Conservation (phyloP, 2,113 vertebrate species). For the Ondatra zibethicus region DNA sequence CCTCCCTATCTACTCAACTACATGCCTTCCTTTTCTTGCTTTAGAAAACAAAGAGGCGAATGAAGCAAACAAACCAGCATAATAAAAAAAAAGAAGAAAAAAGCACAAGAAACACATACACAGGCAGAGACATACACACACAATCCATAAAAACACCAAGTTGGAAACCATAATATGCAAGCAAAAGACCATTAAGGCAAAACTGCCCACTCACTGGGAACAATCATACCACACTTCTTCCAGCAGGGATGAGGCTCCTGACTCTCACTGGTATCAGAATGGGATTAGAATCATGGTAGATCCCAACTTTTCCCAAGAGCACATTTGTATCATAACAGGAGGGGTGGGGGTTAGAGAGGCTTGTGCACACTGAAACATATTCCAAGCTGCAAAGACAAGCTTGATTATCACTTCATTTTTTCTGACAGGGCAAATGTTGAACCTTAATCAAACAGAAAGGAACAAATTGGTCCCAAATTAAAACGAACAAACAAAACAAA, state of each 20-base stretch:
- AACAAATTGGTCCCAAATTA: slow-evolving; percentile 61
- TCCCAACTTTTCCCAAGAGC: neutral
- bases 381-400: neutral
- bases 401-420: neutral
- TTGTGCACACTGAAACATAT: neutral
- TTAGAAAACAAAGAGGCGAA: neutral
- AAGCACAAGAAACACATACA: no score
- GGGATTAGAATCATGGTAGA: neutral
- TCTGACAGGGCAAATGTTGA: slow-evolving; percentile 31
- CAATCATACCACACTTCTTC: neutral
- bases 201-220: neutral
- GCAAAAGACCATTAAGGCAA: neutral
- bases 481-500: neutral
- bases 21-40: neutral
- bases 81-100: neutral
- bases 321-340: neutral
- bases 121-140: neutral
- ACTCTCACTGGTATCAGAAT: neutral
- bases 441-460: slow-evolving; percentile 48
- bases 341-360: neutral
- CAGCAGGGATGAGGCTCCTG: neutral
- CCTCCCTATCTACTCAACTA: neutral
- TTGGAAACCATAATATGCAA: neutral
- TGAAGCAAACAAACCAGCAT: neutral
- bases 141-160: neutral